A percentile compares a stretch with the other conserved stretches of the same genome.
These are phyloP conservation scores for Linnaemya vulpina DNA, from an alignment of 2,888 invertebrate species.

Conservation along the genomic window DNA sequence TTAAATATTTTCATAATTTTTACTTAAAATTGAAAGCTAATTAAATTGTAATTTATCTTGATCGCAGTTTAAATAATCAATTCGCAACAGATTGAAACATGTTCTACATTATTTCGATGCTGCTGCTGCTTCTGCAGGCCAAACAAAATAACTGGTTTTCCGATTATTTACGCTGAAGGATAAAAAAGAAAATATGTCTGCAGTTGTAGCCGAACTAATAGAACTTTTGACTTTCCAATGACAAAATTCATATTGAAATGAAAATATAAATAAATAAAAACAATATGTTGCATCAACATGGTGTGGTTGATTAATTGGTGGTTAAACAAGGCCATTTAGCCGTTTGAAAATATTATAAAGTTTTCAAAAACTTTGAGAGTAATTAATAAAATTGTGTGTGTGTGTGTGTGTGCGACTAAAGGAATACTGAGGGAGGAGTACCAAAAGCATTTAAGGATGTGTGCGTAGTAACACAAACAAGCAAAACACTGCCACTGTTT, in stretches of 20 bases:
- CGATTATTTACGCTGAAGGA: slow-evolving; percentile 66
- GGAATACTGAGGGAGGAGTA: background rate
- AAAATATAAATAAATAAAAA: slow-evolving; percentile 58
- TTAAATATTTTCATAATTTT: slow-evolving; percentile 21
- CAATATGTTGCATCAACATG: slow-evolving; percentile 66
- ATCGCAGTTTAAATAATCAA: slow-evolving; percentile 55
- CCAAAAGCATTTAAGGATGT: background rate
- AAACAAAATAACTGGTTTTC: slow-evolving; percentile 69
- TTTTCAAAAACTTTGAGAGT: slow-evolving; percentile 40
- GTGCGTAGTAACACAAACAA: too few species aligned
- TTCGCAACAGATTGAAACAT: slow-evolving; percentile 58
- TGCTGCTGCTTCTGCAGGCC: slow-evolving; percentile 36
- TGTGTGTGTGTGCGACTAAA: background rate
- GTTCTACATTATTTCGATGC: background rate
- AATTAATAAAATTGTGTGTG: background rate
- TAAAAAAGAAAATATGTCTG: slow-evolving; percentile 26
- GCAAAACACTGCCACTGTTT: background rate
- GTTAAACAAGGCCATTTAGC: slow-evolving; percentile 58
- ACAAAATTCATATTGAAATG: slow-evolving; percentile 12
- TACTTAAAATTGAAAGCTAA: slow-evolving; percentile 51
- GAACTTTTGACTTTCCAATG: slow-evolving; percentile 34
- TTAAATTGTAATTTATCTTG: slow-evolving; percentile 64
- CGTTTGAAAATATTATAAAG: slow-evolving; percentile 55
- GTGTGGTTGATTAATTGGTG: slow-evolving; percentile 71
- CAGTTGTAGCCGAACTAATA: background rate